These are phyloP conservation scores for Marisa cornuarietis DNA, from an alignment of 1,140 invertebrate species.

Conservation along the genomic window DNA sequence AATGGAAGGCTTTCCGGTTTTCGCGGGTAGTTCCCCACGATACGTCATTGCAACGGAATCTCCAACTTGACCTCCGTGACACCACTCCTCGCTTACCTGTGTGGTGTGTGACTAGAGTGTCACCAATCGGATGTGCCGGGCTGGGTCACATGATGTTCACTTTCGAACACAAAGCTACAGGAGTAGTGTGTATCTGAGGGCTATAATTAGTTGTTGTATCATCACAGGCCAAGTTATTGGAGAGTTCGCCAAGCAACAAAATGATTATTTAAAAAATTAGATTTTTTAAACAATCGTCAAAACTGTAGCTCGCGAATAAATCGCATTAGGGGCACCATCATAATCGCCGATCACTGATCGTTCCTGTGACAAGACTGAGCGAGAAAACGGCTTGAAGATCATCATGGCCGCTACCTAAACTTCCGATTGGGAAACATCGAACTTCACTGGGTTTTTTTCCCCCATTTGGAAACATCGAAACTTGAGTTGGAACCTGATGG, in stretches of 20 bases:
- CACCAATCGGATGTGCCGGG: background rate
- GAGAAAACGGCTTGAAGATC: no score
- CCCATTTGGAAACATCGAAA: no score
- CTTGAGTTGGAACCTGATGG: no score
- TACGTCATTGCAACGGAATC: constrained; percentile 15
- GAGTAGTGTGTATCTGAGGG: background rate
- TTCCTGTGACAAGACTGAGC: no score
- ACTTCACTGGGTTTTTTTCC: background rate
- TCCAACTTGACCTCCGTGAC: background rate
- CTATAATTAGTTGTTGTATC: background rate
- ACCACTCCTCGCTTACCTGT: constrained; percentile 10
- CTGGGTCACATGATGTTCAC: constrained; percentile 9
- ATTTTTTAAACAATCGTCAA: background rate
- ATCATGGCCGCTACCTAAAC: background rate
- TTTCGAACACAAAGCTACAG: constrained; percentile 18
- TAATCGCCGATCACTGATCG: background rate
- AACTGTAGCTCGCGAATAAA: background rate
- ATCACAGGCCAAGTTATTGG: background rate
- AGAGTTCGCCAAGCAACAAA: background rate
- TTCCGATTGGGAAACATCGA: background rate
- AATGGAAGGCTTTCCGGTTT: background rate
- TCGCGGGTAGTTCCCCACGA: constrained; percentile 1
- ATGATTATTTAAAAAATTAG: background rate
- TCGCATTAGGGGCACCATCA: background rate
- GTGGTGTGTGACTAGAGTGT: background rate